Conservation (phyloP, 2,888 invertebrate species). For the Melikaiella ostensackeni region DNA sequence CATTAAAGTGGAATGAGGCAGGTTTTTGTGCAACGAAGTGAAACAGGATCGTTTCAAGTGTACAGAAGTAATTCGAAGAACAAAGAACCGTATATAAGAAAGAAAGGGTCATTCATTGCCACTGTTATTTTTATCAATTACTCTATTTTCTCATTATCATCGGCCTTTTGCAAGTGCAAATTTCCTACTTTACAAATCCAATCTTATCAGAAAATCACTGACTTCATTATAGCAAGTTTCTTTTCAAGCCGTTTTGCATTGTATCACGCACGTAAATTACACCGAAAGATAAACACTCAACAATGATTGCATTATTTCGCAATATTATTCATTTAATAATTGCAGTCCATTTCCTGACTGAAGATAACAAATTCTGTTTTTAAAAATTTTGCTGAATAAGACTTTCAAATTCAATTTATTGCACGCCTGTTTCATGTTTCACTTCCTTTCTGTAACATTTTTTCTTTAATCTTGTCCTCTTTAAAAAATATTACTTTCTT, state of each 20-base stretch:
- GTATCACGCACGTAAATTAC: constrained; percentile 14
- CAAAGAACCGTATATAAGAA: background rate
- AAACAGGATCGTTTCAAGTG: background rate
- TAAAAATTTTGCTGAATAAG: background rate
- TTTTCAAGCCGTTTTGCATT: constrained; percentile 3
- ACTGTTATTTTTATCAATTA: background rate
- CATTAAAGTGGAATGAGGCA: constrained; percentile 8
- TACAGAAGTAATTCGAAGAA: background rate
- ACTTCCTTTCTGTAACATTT: background rate
- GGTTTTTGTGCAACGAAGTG: background rate
- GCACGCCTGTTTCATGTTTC: background rate
- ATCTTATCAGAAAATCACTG: constrained; percentile 14
- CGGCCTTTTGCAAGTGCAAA: constrained; percentile 10
- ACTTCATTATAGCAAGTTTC: constrained; percentile 10
- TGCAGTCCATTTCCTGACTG: background rate
- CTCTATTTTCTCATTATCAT: constrained; percentile 2
- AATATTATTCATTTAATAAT: background rate
- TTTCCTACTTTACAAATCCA: constrained; percentile 11
- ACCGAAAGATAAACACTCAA: constrained; percentile 1
- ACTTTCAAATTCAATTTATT: background rate
- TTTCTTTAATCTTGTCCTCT: background rate
- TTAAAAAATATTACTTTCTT: background rate
- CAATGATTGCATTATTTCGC: background rate
- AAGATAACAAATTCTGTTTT: background rate
- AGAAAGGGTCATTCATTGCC: constrained; percentile 1